These are phyloP conservation scores for Entomobrya proxima DNA, from an alignment of 2,888 invertebrate species.

Conservation along the genomic window DNA sequence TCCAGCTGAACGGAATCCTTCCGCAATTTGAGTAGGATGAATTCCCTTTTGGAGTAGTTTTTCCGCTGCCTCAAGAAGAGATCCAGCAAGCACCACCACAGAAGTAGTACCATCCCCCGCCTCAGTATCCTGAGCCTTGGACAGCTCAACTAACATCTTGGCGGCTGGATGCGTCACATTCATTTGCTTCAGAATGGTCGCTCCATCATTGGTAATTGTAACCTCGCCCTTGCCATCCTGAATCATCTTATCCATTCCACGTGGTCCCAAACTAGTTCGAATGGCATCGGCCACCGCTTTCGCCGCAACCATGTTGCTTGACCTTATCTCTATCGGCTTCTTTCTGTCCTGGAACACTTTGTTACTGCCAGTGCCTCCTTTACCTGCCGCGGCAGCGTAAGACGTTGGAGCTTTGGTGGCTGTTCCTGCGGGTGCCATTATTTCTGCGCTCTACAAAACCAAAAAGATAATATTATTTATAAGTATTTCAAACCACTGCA, in stretches of 20 bases:
- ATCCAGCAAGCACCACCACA: conserved; percentile 98
- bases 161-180: conserved; percentile 99
- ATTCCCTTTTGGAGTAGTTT: conserved; percentile 94
- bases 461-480: too few species aligned
- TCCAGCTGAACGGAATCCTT: conserved; percentile 93
- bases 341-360: conserved; percentile 91
- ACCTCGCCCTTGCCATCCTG: conserved; percentile 98
- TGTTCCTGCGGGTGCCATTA: conserved; percentile 57
- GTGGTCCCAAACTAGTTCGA: conserved; percentile 97
- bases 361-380: conserved; percentile 26
- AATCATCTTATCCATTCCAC: conserved; percentile 99
- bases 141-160: conserved; percentile 99
- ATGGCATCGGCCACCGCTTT: conserved; percentile 99
- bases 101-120: conserved; percentile 99
- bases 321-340: conserved; percentile 95
- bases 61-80: conserved; percentile 94
- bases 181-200: conserved; percentile 99
- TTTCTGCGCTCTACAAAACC: neutral
- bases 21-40: conserved; percentile 98
- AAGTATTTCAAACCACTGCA: too few species aligned
- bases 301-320: conserved; percentile 97
- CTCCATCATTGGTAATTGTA: conserved; percentile 99
- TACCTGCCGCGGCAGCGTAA: conserved; percentile 3
- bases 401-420: conserved; percentile 5
- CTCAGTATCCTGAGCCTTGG: conserved; percentile 98